phyloP scores from a whole-genome alignment of 2,113 vertebrate genomes.

The Tyto alba region DNA sequence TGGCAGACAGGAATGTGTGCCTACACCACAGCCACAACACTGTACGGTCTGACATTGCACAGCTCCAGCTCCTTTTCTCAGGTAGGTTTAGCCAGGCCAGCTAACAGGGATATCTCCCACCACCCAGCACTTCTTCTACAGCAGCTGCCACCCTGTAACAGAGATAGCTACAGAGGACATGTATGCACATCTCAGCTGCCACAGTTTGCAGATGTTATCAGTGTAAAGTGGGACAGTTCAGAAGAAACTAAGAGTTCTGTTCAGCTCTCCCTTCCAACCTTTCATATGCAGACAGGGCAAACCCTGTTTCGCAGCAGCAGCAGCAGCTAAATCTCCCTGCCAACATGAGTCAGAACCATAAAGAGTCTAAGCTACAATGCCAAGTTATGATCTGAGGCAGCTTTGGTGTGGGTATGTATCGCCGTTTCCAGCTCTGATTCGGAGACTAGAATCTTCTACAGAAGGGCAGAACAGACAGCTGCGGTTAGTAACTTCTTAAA shows the following conservation, averaged over 20 bases:
- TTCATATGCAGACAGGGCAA: background rate
- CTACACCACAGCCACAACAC: background rate
- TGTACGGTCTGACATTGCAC: background rate
- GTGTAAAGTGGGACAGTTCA: background rate
- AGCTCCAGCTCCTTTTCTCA: background rate
- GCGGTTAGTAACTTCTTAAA: background rate
- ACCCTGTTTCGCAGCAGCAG: background rate
- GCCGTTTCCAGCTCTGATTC: background rate
- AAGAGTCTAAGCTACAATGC: background rate
- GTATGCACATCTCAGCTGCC: background rate
- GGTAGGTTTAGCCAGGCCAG: background rate
- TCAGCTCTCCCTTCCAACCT: background rate
- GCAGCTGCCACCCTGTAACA: accelerated
- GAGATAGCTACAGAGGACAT: background rate
- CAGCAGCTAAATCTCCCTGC: background rate
- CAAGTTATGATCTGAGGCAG: background rate
- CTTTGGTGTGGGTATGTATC: background rate
- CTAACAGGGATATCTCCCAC: background rate
- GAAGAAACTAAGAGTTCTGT: background rate
- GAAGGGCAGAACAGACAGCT: background rate
- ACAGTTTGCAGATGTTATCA: background rate
- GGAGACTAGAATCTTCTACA: background rate
- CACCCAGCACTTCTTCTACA: background rate
- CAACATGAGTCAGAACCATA: background rate
- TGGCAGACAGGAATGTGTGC: background rate